Evolutionary conservation across 2,113 vertebrate genomes (phyloP).

Genomic region (Gambusia holbrooki): DNA sequence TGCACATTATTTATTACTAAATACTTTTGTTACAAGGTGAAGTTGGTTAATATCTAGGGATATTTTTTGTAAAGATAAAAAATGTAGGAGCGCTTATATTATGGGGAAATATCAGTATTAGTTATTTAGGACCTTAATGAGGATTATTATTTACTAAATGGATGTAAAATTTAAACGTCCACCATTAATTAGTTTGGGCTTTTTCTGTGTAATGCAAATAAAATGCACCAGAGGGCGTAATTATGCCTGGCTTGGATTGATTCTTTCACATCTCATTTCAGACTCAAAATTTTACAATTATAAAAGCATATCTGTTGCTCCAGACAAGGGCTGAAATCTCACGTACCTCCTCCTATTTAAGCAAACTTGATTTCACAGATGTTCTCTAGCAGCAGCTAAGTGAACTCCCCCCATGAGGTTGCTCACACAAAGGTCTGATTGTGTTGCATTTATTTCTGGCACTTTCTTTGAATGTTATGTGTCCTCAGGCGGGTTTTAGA

Average conservation of each 20-base stretch:
- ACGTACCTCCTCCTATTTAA: slow-evolving; percentile 42
- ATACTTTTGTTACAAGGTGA: too few species aligned
- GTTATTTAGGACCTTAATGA: too few species aligned
- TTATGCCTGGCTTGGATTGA: not conserved
- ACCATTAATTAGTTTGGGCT: too few species aligned
- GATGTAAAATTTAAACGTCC: too few species aligned
- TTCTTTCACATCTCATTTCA: not conserved
- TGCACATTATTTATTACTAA: too few species aligned
- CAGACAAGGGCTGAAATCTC: slow-evolving; percentile 30
- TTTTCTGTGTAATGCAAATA: not conserved
- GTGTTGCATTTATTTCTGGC: slow-evolving; percentile 76
- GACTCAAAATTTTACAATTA: slow-evolving; percentile 5
- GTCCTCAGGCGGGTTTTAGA: slow-evolving; percentile 65
- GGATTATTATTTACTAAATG: too few species aligned
- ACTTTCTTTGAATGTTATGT: slow-evolving; percentile 66
- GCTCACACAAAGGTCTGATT: slow-evolving; percentile 72
- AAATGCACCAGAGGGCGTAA: slow-evolving; percentile 48
- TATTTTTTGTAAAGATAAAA: too few species aligned
- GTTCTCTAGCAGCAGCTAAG: slow-evolving; percentile 55
- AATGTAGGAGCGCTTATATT: too few species aligned
- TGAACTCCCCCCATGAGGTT: slow-evolving; percentile 58
- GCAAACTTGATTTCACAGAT: slow-evolving; percentile 73
- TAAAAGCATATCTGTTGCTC: slow-evolving; percentile 55
- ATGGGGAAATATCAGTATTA: too few species aligned
- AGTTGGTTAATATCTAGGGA: too few species aligned